Evolutionary conservation across 2,888 invertebrate genomes (phyloP).

Genomic region (Cerastoderma edule): DNA sequence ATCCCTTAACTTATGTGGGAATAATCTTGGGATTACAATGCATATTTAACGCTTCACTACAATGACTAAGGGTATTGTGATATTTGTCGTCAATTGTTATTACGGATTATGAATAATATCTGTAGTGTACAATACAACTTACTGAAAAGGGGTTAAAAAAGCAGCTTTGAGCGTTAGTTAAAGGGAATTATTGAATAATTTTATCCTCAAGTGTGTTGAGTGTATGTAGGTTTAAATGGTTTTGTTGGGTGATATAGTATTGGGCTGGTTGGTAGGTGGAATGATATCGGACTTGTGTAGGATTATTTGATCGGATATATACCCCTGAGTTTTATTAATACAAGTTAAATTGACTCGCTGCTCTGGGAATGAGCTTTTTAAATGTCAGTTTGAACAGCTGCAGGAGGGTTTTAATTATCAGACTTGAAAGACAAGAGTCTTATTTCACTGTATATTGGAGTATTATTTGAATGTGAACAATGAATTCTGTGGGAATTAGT

Average conservation of each 20-base stretch:
- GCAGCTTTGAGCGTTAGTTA: constrained; percentile 2
- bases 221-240: not conserved
- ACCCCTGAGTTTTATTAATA: not conserved
- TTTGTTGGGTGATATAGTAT: constrained; percentile 3
- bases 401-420: too few relatives aligned
- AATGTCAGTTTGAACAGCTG: too few relatives aligned
- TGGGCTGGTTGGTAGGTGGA: constrained; percentile 24
- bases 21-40: too few relatives aligned
- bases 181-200: constrained; percentile 11
- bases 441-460: too few relatives aligned
- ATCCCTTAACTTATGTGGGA: too few relatives aligned
- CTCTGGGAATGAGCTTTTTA: too few relatives aligned
- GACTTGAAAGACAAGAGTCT: too few relatives aligned
- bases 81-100: not conserved
- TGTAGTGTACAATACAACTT: not conserved
- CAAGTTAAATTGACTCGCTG: constrained; percentile 9
- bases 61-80: not conserved
- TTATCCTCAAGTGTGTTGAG: constrained; percentile 1
- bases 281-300: constrained; percentile 12
- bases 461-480: too few relatives aligned
- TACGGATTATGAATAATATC: not conserved
- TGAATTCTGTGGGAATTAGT: too few relatives aligned
- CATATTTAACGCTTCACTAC: not conserved
- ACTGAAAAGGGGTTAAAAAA: constrained; percentile 1
- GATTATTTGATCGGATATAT: constrained; percentile 4